Conservation (phyloP, 2,888 invertebrate species). For the Tholera decimalis region DNA sequence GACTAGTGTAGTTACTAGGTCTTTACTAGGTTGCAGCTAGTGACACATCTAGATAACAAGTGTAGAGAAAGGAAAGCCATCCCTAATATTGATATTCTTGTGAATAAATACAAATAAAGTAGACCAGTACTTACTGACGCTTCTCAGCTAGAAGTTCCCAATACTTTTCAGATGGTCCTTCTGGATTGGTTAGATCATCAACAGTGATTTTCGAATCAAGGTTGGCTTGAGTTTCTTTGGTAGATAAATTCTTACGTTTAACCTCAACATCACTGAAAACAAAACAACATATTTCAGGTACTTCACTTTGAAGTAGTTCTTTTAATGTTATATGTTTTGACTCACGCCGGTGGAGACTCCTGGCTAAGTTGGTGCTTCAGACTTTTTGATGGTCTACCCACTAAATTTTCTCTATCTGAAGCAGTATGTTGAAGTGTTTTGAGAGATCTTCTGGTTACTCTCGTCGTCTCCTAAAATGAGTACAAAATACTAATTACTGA, state of each 20-base stretch:
- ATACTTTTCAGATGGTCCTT: conserved; percentile 94
- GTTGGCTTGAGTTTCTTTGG: conserved; percentile 92
- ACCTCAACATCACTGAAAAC: conserved; percentile 83
- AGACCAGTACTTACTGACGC: conserved; percentile 88
- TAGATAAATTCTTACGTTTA: conserved; percentile 88
- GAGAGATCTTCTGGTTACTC: conserved; percentile 92
- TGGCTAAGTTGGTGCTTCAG: conserved; percentile 89
- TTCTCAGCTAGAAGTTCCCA: conserved; percentile 95
- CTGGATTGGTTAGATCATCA: conserved; percentile 94
- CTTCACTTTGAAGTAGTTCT: not conserved
- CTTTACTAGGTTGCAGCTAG: too few species aligned
- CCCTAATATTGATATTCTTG: not conserved
- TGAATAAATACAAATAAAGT: not conserved
- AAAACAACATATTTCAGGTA: conserved; percentile 3
- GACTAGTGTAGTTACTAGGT: not conserved
- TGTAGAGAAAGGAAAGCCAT: not conserved
- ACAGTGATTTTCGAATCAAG: conserved; percentile 91
- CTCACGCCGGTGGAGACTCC: conserved; percentile 89
- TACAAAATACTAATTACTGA: not conserved
- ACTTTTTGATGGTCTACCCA: conserved; percentile 91
- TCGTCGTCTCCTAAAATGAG: conserved; percentile 67
- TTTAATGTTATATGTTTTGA: conserved; percentile 13
- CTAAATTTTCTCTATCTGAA: conserved; percentile 94
- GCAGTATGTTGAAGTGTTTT: conserved; percentile 94
- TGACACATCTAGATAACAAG: too few species aligned